A percentile compares a stretch with the other conserved stretches of the same genome.
These are phyloP conservation scores for Criorhina ranunculi DNA, from an alignment of 2,888 invertebrate species.

Conservation along the genomic window DNA sequence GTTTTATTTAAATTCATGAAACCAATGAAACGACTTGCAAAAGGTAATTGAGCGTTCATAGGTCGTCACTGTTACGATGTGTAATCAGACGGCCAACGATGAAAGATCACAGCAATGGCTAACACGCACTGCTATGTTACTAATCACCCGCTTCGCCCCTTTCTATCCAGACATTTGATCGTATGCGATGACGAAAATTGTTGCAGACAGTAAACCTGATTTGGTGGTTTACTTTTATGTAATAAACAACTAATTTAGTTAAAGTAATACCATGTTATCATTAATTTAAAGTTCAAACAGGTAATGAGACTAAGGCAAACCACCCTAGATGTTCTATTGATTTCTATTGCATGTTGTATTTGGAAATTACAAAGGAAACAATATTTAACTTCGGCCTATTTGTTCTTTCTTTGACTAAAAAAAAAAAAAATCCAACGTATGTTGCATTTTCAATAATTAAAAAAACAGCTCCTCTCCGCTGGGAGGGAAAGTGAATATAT, in stretches of 20 bases:
- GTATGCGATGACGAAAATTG: conserved; percentile 32
- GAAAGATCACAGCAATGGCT: conserved; percentile 18
- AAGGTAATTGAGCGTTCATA: conserved; percentile 55
- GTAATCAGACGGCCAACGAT: conserved; percentile 4
- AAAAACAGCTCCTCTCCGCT: not conserved
- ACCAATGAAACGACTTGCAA: not conserved
- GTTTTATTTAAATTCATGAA: not conserved
- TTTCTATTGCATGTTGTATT: conserved; percentile 17
- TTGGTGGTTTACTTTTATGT: conserved; percentile 30
- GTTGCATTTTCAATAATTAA: conserved; percentile 17
- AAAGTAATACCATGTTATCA: conserved; percentile 4
- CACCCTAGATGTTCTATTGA: conserved; percentile 37
- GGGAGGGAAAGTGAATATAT: conserved; percentile 49
- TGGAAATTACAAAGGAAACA: too few relatives aligned
- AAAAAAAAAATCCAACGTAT: conserved; percentile 10
- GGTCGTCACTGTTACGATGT: conserved; percentile 14
- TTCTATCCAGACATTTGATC: not conserved
- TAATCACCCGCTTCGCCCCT: not conserved
- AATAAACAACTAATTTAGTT: conserved; percentile 6
- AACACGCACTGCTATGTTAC: conserved; percentile 28
- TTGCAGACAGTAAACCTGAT: conserved; percentile 13
- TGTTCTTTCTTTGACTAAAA: not conserved
- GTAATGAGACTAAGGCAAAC: not conserved
- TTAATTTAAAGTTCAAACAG: conserved; percentile 33
- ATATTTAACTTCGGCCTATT: too few relatives aligned